Conservation (phyloP, 2,888 invertebrate species). For the Sminthurides aquaticus region DNA sequence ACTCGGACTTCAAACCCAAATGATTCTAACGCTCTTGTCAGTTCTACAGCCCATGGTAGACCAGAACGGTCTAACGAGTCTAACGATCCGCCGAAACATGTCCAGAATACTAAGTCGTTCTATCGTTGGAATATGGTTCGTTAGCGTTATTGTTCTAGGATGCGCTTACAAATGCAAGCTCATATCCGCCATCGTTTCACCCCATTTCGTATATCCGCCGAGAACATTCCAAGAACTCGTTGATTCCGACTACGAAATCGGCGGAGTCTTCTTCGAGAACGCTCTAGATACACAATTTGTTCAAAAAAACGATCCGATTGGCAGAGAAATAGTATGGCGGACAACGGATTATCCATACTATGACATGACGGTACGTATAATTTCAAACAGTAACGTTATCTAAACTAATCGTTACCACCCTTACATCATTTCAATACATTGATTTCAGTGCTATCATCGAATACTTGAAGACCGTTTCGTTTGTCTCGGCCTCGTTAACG, state of each 20-base stretch:
- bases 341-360: too few species aligned
- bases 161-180: conserved; percentile 15
- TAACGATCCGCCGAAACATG: neutral
- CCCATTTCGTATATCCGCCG: conserved; percentile 4
- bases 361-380: too few species aligned
- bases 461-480: neutral
- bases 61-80: neutral
- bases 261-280: conserved; percentile 9
- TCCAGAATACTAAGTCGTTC: neutral
- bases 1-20: too few species aligned
- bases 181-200: conserved; percentile 5
- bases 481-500: neutral
- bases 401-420: too few species aligned
- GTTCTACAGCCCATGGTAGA: neutral
- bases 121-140: conserved; percentile 13
- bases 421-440: too few species aligned
- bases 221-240: conserved; percentile 10
- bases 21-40: neutral
- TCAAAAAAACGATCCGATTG: too few species aligned
- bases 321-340: too few species aligned
- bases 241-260: conserved; percentile 5
- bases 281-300: too few species aligned
- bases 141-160: conserved; percentile 1
- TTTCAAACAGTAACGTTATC: too few species aligned
- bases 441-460: conserved; percentile 10